A percentile compares a stretch with the other conserved stretches of the same genome.
Conservation (phyloP, 1,140 invertebrate genomes). For the Medauroidea extradentata region DNA sequence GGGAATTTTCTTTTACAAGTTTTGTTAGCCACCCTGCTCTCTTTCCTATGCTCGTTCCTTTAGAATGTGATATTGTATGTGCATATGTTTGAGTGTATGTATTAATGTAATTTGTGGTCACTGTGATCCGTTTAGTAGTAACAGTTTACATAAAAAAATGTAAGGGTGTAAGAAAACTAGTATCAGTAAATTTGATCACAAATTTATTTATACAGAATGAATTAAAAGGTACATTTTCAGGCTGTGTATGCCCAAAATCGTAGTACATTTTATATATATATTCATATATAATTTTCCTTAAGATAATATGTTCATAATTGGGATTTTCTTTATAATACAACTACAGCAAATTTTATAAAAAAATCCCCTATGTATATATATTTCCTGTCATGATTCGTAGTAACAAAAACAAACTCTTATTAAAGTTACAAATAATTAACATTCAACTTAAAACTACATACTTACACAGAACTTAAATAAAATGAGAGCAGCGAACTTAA, state of each 20-base stretch:
- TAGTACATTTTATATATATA: constrained; percentile 1
- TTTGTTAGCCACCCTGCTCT: too few relatives aligned
- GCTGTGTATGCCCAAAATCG: constrained; percentile 3
- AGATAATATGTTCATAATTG: neutral
- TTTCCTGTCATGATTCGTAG: neutral
- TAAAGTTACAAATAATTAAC: constrained; percentile 2
- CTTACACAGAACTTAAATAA: constrained; percentile 5
- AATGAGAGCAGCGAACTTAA: neutral
- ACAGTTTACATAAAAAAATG: too few relatives aligned
- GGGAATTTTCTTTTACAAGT: too few relatives aligned
- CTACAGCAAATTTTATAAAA: constrained; percentile 1
- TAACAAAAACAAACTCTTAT: neutral
- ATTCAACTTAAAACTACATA: constrained; percentile 5
- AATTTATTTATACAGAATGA: constrained; percentile 24
- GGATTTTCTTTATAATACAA: neutral
- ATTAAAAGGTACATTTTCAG: constrained; percentile 19
- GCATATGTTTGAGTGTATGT: too few relatives aligned
- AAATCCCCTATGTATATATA: neutral
- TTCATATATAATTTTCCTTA: neutral
- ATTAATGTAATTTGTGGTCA: too few relatives aligned
- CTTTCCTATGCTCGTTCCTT: too few relatives aligned
- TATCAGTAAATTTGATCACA: constrained; percentile 17
- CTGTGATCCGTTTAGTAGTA: too few relatives aligned
- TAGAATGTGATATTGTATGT: too few relatives aligned
- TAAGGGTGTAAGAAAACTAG: too few relatives aligned